phyloP scores from a whole-genome alignment of 2,797 vertebrate genomes.

The Catostomus latipinnis region DNA sequence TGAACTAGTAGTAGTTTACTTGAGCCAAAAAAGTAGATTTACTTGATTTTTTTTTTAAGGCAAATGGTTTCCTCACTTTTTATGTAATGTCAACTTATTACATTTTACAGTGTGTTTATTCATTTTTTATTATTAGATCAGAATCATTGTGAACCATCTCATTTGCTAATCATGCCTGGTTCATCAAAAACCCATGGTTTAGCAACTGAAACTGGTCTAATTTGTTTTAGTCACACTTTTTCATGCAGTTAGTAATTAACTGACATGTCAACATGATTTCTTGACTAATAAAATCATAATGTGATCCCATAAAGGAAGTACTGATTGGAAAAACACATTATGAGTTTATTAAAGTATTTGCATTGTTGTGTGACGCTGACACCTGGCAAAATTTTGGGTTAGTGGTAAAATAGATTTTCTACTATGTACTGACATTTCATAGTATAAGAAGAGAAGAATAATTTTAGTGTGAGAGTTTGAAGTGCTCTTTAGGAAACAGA shows the following conservation, averaged over 20 bases:
- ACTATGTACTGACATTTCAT: slow-evolving; percentile 2
- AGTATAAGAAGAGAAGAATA: background rate
- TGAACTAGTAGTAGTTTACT: too few species aligned
- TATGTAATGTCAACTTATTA: too few species aligned
- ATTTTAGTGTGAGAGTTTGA: background rate
- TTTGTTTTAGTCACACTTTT: background rate
- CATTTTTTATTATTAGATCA: background rate
- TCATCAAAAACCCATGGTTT: background rate
- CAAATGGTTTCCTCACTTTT: too few species aligned
- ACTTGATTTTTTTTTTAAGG: too few species aligned
- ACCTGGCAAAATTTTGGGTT: background rate
- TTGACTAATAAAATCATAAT: background rate
- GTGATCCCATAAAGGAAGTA: slow-evolving; percentile 4
- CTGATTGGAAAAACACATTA: background rate
- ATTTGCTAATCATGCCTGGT: background rate
- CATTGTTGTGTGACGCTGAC: background rate
- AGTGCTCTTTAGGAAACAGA: background rate
- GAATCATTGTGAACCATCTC: background rate
- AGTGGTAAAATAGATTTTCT: slow-evolving; percentile 5
- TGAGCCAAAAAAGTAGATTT: too few species aligned
- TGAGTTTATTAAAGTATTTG: background rate
- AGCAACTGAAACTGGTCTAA: background rate
- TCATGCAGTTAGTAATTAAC: background rate
- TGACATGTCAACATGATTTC: background rate
- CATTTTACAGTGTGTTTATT: too few species aligned